phyloP scores from a whole-genome alignment of 2,888 invertebrate genomes.

The Phasia obesa region DNA sequence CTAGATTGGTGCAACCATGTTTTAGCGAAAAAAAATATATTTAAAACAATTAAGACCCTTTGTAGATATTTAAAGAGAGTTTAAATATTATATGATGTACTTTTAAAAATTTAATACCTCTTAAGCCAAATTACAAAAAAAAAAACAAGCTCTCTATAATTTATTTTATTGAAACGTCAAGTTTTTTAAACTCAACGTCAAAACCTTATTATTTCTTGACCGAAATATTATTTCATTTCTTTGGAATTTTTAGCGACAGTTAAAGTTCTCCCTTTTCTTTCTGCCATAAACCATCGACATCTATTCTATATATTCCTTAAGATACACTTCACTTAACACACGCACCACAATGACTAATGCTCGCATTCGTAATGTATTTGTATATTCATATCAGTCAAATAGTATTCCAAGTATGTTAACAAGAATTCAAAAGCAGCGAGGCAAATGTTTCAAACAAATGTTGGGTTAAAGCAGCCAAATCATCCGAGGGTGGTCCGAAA shows the following conservation, averaged over 20 bases:
- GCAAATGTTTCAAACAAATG: constrained; percentile 11
- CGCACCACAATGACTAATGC: constrained; percentile 42
- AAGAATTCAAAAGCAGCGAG: constrained; percentile 35
- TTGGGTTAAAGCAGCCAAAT: constrained; percentile 4
- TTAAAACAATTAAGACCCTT: too few species aligned
- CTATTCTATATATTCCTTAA: background rate
- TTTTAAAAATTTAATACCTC: too few species aligned
- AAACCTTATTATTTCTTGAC: background rate
- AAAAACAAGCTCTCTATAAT: too few species aligned
- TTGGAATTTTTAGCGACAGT: constrained; percentile 41
- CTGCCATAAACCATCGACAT: constrained; percentile 23
- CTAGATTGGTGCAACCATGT: too few species aligned
- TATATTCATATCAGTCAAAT: constrained; percentile 44
- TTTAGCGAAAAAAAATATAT: too few species aligned
- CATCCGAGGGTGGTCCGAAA: background rate
- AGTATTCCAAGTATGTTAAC: constrained; percentile 44
- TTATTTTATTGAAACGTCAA: background rate
- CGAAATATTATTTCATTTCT: constrained; percentile 35
- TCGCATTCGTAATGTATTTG: constrained; percentile 4
- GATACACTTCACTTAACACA: constrained; percentile 36
- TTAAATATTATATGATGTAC: too few species aligned
- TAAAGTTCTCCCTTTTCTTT: constrained; percentile 23
- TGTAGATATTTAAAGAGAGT: too few species aligned
- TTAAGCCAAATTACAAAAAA: too few species aligned
- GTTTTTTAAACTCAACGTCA: background rate